Evolutionary conservation across 1,140 invertebrate species (phyloP), one percentile per base, ranked within the genome.

Genomic region (Reticulitermes speratus): DNA sequence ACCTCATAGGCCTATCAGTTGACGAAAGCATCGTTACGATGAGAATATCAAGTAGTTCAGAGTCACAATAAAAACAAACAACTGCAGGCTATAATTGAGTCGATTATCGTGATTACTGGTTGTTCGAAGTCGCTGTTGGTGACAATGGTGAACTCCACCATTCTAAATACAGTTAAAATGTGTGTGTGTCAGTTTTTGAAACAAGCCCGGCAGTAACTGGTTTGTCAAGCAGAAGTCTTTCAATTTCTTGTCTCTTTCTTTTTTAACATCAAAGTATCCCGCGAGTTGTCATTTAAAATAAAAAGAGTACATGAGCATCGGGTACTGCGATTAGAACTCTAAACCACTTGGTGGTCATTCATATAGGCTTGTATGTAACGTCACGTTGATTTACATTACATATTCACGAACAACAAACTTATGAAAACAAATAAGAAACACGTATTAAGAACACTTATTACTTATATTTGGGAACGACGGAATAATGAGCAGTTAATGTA

Each of bases 161-260:
- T 16, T 21, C 5, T 75, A 75, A 75, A 30, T 25, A 75, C 65
- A 75, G 65, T 75, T 75, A 75, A 30, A 75, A 75, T 75, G 65
- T 75, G 25, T n/a, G 65, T 75, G 59, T 65, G 59, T 65, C 9
- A 8, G 59, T 75, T 75, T 75, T 75, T 59, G 25, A 30, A 75
- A n/a, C 65, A 30, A 75, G 14, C n/a, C 65, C 65, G 65, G n/a
- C 65, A 75, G n/a, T 75, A 75, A 75, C 65, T n/a, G 65, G 65
- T 75, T 75, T 75, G 65, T 75, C 65, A 75, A 30, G 65, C 9
- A 30, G 65, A 75, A 30, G 65, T 75, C 65, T 75, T 11, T 30
- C 14, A 55, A 25, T 75, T 75, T 75, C 65, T 75, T 75, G 65
- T 75, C 65, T 75, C 65, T 75, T n/a, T 75, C 65, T 75, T 25